Conservation (phyloP, 2,888 invertebrate genomes). For the Lasioglossum marginatum region DNA sequence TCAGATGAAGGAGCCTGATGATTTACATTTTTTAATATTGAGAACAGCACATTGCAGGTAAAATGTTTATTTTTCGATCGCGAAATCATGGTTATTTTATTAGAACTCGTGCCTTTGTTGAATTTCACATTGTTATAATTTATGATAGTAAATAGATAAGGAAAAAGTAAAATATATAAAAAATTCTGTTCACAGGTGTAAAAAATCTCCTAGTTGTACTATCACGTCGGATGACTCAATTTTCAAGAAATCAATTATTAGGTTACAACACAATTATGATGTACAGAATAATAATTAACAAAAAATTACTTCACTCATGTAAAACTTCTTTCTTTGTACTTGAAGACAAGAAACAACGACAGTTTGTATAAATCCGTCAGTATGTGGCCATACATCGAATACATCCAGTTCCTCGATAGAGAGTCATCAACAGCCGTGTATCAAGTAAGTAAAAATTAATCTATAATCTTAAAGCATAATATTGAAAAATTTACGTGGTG, state of each 20-base stretch:
- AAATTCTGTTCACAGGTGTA: not conserved
- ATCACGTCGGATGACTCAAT: not conserved
- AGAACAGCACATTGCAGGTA: not conserved
- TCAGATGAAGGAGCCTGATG: not conserved
- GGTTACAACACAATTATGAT: not conserved
- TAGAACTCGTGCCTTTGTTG: not conserved
- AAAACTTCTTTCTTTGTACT: not conserved
- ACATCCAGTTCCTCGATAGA: too few species aligned
- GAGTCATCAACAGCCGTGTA: too few species aligned
- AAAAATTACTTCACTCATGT: not conserved
- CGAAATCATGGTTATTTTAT: not conserved
- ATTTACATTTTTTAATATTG: not conserved
- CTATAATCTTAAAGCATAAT: not conserved
- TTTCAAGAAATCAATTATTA: not conserved
- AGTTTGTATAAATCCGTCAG: not conserved
- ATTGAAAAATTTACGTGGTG: not conserved
- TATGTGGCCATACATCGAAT: too few species aligned
- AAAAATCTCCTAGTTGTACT: not conserved
- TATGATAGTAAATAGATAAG: not conserved
- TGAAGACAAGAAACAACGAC: not conserved
- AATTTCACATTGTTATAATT: not conserved
- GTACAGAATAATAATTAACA: not conserved
- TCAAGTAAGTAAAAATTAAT: not conserved
- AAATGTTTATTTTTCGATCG: not conserved
- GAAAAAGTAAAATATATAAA: not conserved